Conservation (phyloP, 2,113 vertebrate genomes). For the Heloderma charlesbogerti region DNA sequence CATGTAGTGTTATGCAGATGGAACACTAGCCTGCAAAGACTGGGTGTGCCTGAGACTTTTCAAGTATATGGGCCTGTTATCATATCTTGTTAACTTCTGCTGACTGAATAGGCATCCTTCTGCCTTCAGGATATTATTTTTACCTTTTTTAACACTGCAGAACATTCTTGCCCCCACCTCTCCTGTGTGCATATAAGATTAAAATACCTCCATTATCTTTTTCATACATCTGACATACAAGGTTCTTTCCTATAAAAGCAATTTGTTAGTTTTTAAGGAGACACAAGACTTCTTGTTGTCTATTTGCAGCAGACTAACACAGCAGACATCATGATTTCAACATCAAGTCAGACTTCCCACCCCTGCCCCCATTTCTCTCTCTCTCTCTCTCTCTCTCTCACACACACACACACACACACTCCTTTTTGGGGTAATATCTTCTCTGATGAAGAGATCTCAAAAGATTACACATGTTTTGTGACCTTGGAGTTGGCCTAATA, state of each 20-base stretch:
- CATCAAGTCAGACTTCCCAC: too few species aligned
- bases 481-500: too few species aligned
- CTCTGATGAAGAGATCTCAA: too few species aligned
- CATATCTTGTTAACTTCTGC: neutral
- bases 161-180: neutral
- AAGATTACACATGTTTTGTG: too few species aligned
- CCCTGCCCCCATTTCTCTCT: too few species aligned
- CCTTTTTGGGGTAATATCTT: too few species aligned
- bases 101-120: neutral
- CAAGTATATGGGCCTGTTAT: neutral
- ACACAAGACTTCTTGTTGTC: neutral
- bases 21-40: neutral
- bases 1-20: neutral
- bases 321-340: too few species aligned
- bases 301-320: neutral
- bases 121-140: neutral
- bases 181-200: neutral
- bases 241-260: neutral
- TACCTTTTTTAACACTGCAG: neutral
- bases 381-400: too few species aligned
- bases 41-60: neutral
- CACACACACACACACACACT: too few species aligned
- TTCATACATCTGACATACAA: neutral
- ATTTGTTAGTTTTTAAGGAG: neutral
- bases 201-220: neutral